Evolutionary conservation across 1,140 invertebrate species (phyloP).

Genomic region (Aphaenogaster floridana): DNA sequence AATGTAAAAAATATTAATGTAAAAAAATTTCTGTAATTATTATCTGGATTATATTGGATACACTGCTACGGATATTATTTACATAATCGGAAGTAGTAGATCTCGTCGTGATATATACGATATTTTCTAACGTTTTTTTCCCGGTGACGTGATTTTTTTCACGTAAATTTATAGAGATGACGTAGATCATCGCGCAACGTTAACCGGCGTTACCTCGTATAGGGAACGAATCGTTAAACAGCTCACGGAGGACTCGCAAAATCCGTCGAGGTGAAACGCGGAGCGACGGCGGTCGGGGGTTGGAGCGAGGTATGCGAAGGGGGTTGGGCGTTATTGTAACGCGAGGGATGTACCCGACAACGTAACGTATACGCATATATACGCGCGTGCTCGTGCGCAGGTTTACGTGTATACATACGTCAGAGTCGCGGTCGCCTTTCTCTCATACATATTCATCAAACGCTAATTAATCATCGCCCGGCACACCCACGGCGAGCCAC

Average conservation of each 20-base stretch:
- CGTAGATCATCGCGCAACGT: constrained; percentile 68
- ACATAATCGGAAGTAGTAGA: background rate
- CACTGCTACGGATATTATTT: background rate
- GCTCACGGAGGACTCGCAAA: constrained; percentile 74
- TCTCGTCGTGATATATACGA: background rate
- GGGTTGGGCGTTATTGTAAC: constrained; percentile 75
- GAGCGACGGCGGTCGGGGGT: constrained; percentile 46
- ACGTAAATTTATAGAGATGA: constrained; percentile 35
- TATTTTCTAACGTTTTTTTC: background rate
- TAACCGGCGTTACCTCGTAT: constrained; percentile 48
- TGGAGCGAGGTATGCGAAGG: constrained; percentile 62
- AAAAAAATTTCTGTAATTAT: background rate
- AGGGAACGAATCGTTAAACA: constrained; percentile 73
- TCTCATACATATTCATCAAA: constrained; percentile 87
- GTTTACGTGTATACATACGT: constrained; percentile 60
- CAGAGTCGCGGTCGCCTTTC: constrained; percentile 76
- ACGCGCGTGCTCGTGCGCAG: constrained; percentile 4
- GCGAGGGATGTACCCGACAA: constrained; percentile 68
- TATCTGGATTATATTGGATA: background rate
- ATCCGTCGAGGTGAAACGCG: constrained; percentile 68
- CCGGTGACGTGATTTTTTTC: constrained; percentile 27
- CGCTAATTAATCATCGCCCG: constrained; percentile 85
- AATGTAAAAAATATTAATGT: background rate
- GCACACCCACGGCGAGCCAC: constrained; percentile 71
- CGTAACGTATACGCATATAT: constrained; percentile 55